Base-by-base conservation (phyloP, 1,140 invertebrate genomes). In the Pachypeltis micranthus region DNA sequence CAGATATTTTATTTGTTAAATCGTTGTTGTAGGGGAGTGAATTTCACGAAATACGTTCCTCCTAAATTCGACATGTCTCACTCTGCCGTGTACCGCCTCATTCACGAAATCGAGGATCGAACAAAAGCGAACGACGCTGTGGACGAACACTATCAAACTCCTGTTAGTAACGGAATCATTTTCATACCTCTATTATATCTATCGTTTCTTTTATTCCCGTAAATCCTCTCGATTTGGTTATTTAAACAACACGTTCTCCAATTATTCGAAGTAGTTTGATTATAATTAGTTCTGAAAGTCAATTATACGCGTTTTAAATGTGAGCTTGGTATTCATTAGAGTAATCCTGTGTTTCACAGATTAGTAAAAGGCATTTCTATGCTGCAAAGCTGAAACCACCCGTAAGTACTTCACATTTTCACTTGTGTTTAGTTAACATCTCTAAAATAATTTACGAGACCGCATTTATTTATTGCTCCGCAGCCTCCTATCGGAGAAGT, bases 31-130 rank as follows among this genome's bases (percentile, higher is more conserved):
- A 51, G 47, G 4, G 47, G 70, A n/a, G 64, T 71, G 2, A 71
- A 71, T 65, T 71, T 70, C 59, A 64, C 65, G 28, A 71, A 71
- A 54, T 71, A 71, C 56, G 66, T 69, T 29, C 70, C 70, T 31
- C 68, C 70, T 12, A 71, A 69, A 63, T 67, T 71, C 62, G 69
- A 70, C 34, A 55, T 67, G 51, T 64, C 67, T n/a, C 67, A 69
- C 44, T 71, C 70, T 16, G 67, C 69, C 10, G 69, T 70, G 0
- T 70, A 64, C 51, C 67, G 65, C 39, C 44, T 69, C 25, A 69
- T 71, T 4, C 65, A 69, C 55, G 70, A 71, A 62, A 57, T 70
- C 2, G 70, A 71, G 59, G 59, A 62, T 14, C 56, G 63, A 44
- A 29, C 59, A 23, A 66, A 66, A 44, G 51, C 62, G 10, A 64